Evolutionary conservation across 2,888 invertebrate genomes (phyloP), one percentile per base, ranked within the genome.

Genomic region (Drosophila robusta): DNA sequence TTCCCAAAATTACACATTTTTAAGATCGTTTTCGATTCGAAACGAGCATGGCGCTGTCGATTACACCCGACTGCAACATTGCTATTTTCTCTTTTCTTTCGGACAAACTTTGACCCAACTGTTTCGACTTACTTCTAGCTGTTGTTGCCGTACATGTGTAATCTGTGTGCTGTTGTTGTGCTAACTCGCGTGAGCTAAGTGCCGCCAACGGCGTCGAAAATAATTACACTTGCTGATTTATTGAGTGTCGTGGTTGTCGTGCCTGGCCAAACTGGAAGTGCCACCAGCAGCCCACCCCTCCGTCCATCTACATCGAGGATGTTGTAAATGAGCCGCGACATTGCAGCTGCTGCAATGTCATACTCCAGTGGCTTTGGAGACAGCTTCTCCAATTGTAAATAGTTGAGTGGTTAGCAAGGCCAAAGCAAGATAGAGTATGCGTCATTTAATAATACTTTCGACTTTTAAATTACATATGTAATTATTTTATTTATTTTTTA

Each of bases 191-290:
- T 75, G 75, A 62, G 62, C 46, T 54, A 70, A 74, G 56, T 57
- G 55, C 60, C 69, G 70, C 68, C 45, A 70, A 64, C 55, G 80
- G 86, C 87, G 83, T 83, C 64, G 74, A 77, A 79, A 83, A 86
- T 87, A 84, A 87, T 87, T 85, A 85, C 76, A 82, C 78, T 78
- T 76, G 82, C 87, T 85, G 85, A 85, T 87, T 87, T 87, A 85
- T 85, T 85, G 78, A 82, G 85, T 85, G 87, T 76, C 68, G 73
- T 65, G 64, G 75, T 52, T 65, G 50, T 64, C 52, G 70, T 57
- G 54, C 50, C 42, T 50, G 56, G 47, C 50, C 36, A 36, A 45
- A 39, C 34, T 57, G 76, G 67, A 74, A 65, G 62, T 58, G 73
- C 11, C 4, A 0, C 22, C 22, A 22, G 9, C n/a, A 4, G 4